Conservation (phyloP, 2,113 vertebrate genomes). For the Rafetus swinhoei region DNA sequence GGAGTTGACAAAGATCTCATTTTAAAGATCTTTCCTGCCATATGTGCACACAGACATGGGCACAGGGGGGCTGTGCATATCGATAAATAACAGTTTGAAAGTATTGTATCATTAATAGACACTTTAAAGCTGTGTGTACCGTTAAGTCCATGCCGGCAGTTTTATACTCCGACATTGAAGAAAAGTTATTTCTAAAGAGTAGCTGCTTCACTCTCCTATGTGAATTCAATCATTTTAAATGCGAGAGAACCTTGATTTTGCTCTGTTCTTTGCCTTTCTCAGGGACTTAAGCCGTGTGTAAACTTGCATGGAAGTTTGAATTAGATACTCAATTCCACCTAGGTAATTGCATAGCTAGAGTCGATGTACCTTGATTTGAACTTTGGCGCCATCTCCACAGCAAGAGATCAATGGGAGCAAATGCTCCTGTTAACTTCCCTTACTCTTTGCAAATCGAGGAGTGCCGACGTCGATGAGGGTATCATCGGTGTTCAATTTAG, state of each 20-base stretch:
- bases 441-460: too few species aligned
- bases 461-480: too few species aligned
- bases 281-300: not conserved
- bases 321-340: too few species aligned
- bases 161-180: not conserved
- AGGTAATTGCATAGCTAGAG: too few species aligned
- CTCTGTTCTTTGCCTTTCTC: not conserved
- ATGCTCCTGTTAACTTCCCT: too few species aligned
- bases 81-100: fast-evolving
- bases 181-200: not conserved
- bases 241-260: not conserved
- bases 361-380: too few species aligned
- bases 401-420: too few species aligned
- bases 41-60: not conserved
- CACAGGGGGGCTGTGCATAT: not conserved
- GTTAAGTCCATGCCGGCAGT: not conserved
- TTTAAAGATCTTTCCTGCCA: not conserved
- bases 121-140: not conserved
- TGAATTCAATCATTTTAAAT: not conserved
- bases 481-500: too few species aligned
- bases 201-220: not conserved
- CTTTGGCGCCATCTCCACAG: too few species aligned
- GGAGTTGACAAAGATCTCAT: not conserved
- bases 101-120: not conserved
- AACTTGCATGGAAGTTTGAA: too few species aligned